Evolutionary conservation across 1,140 invertebrate species (phyloP).

Genomic region (Lucilia sericata): DNA sequence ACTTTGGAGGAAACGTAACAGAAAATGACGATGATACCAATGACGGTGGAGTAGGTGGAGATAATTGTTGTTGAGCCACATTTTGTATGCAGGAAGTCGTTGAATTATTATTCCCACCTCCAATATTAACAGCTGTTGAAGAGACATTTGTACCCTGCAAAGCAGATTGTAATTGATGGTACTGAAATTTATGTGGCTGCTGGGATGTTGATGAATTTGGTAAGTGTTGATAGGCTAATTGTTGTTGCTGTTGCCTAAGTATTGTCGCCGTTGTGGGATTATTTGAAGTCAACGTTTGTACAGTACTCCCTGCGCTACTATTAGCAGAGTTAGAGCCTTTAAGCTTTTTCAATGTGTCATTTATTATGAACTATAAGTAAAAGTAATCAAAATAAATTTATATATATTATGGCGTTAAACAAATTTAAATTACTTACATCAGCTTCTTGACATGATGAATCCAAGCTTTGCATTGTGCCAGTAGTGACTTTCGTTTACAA

Average conservation of each 20-base stretch:
- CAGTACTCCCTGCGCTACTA: slow-evolving; percentile 2
- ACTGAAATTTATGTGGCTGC: slow-evolving; percentile 51
- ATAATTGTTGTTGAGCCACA: slow-evolving; percentile 38
- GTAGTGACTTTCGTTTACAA: slow-evolving; percentile 67
- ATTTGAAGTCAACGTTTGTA: slow-evolving; percentile 2
- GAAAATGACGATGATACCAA: neutral
- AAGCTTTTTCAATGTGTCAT: slow-evolving; percentile 66
- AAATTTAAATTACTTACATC: slow-evolving; percentile 68
- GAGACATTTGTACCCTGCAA: slow-evolving; percentile 45
- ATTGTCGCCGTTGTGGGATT: slow-evolving; percentile 23
- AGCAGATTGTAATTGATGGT: slow-evolving; percentile 58
- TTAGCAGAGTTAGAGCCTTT: slow-evolving; percentile 57
- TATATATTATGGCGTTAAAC: neutral
- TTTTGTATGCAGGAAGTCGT: neutral
- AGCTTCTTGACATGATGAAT: slow-evolving; percentile 74
- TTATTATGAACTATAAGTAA: slow-evolving; percentile 63
- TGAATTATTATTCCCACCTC: neutral
- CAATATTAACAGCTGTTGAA: neutral
- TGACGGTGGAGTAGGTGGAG: slow-evolving; percentile 40
- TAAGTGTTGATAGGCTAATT: slow-evolving; percentile 46
- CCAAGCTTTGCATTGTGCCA: slow-evolving; percentile 74
- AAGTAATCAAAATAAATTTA: slow-evolving; percentile 15
- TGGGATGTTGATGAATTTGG: slow-evolving; percentile 52
- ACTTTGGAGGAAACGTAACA: slow-evolving; percentile 55
- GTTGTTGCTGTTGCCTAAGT: slow-evolving; percentile 47